Base-by-base conservation (phyloP, 2,888 invertebrate species). In the Lapara coniferarum region DNA sequence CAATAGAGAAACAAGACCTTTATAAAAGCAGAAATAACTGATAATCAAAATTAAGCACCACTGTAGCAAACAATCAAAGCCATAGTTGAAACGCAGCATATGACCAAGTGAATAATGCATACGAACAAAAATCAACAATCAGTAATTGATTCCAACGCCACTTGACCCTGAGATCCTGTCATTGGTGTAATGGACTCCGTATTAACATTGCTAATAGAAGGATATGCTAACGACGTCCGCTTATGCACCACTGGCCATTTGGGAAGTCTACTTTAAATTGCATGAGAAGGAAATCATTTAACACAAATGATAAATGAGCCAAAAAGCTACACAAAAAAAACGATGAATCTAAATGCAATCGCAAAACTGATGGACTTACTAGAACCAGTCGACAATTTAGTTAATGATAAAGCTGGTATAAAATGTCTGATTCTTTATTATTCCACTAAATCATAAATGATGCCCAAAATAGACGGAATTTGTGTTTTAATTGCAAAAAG, bases 101-200 rank as follows among this genome's bases (percentile, higher is more conserved):
- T 56, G 66, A 67, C 68, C 66, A 71, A 67, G 72, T 72, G 72
- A 75, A 72, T 66, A 70, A 71, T 55, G 71, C 73, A 74, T 71
- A 57, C 72, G 70, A 55, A 76, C 75, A 74, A 78, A 80, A 77
- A 80, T 81, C 81, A 84, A 84, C 81, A 77, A 75, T 73, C 81
- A 78, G 80, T 86, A 86, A 88, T 89, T 87, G 88, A 86, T 83
- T 82, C 78, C 66, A 75, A 76, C 74, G 81, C 72, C 85, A 79
- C 81, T 80, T 86, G 88, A 89, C 87, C 87, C 81, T 72, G 70
- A 75, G 74, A 79, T 81, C 82, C 81, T 75, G 79, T 75, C 81
- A 85, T 85, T 81, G 81, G 81, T 81, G 77, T 80, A 87, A 82
- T 80, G 78, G 77, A 78, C 72, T 75, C 75, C 82, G 82, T 86